phyloP scores from a whole-genome alignment of 2,797 vertebrate genomes.

The Notamacropus eugenii region DNA sequence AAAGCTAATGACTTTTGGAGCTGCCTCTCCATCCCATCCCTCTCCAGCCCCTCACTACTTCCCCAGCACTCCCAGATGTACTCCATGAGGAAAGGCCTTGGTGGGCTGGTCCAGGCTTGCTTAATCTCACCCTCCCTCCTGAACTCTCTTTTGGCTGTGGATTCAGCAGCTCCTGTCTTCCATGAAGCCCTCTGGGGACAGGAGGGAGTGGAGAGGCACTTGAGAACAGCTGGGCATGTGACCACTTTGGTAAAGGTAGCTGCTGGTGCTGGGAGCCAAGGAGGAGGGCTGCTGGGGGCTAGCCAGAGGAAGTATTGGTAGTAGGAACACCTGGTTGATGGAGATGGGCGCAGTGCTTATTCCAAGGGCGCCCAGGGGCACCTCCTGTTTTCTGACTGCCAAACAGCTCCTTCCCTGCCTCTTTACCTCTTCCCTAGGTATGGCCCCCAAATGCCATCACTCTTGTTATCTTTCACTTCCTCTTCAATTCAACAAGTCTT shows the following conservation, averaged over 20 bases:
- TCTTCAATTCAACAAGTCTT: background rate
- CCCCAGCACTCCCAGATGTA: background rate
- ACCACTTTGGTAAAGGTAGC: background rate
- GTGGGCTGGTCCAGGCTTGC: background rate
- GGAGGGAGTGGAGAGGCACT: background rate
- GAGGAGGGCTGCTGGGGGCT: accelerated
- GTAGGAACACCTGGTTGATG: constrained; percentile 59
- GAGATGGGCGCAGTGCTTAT: constrained; percentile 49
- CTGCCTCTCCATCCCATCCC: background rate
- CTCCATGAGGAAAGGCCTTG: background rate
- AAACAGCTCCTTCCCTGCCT: background rate
- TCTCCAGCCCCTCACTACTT: background rate
- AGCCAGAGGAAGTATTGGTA: background rate
- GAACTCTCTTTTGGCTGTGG: background rate
- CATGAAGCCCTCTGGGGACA: background rate
- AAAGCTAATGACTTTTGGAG: background rate
- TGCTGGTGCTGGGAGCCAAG: constrained; percentile 13
- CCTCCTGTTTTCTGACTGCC: background rate
- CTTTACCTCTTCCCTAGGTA: background rate
- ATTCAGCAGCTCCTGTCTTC: background rate
- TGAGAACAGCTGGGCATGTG: background rate
- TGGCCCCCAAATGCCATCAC: background rate
- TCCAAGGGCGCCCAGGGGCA: constrained; percentile 45
- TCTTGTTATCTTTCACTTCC: background rate
- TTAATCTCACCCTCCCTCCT: background rate